Evolutionary conservation across 2,113 vertebrate genomes (phyloP), one percentile per base, ranked within the genome.

Genomic region (Dromas ardeola): DNA sequence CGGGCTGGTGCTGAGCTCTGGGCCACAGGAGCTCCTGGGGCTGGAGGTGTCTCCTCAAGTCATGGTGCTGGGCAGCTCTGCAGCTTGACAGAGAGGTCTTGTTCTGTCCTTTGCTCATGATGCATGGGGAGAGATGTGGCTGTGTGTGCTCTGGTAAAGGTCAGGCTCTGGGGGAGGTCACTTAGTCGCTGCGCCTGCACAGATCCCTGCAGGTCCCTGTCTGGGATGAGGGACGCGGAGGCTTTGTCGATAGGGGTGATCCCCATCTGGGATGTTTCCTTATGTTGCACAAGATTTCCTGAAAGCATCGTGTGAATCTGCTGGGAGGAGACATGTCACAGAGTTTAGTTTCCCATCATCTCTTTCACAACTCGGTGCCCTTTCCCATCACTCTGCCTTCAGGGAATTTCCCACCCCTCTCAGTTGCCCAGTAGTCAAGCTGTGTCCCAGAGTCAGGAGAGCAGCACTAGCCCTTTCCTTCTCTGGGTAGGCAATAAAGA

Each of bases 41-140:
- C 52, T 81, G 74, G 26, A 82, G 65, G 30, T 65, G 53, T 40
- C 86, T 88, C 34, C 70, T 67, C 0, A 2, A 15, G 45, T n/a
- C 43, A 4, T 0, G 8, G 50, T 80, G 29, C 40, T 52, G 65
- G 32, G 4, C 40, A 84, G n/a, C 61, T 65, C 59, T 79, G 81
- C 73, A 65, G 40, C 53, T 81, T 20, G 11, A 30, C 8, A 36
- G 30, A 55, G 43, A 15, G 19, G 6, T 25, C 18, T 43, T 30
- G 13, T 34, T n/a, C 66, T 30, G n/a, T 58, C 29, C 65, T 92
- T 47, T 49, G 52, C 66, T 69, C 43, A n/a, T 42, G 30, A 1
- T 0, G 4, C 27, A 18, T 0, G 0, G 20, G 67, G 23, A 67
- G 32, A 22, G 0, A 3, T 30, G 43, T 52, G 76, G 42, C 52